A percentile compares a stretch with the other conserved stretches of the same genome.
Evolutionary conservation across 2,888 invertebrate species (phyloP).

Genomic region (Bombylius major): DNA sequence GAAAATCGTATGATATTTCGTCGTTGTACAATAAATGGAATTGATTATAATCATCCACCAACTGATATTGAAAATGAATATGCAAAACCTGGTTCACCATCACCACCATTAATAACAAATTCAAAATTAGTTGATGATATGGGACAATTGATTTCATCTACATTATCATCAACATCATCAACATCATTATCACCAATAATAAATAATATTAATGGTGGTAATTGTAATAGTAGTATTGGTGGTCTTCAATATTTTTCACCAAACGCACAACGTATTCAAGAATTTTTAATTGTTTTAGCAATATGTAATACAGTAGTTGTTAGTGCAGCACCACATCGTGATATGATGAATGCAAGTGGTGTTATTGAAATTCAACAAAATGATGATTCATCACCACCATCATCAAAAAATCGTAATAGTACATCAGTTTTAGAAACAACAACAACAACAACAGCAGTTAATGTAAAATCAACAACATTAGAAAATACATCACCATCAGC

Average conservation of each 20-base stretch:
- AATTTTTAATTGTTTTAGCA: constrained; percentile 82
- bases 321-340: constrained; percentile 64
- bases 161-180: constrained; percentile 13
- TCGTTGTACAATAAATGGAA: constrained; percentile 75
- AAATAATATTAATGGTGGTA: constrained; percentile 14
- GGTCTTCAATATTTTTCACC: constrained; percentile 30
- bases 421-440: background rate
- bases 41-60: constrained; percentile 76
- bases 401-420: constrained; percentile 16
- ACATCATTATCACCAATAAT: too few species aligned
- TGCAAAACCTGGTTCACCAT: constrained; percentile 37
- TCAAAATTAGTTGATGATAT: constrained; percentile 42
- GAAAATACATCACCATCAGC: background rate
- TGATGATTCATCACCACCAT: constrained; percentile 23
- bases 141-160: constrained; percentile 24
- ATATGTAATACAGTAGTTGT: constrained; percentile 96
- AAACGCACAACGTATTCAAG: constrained; percentile 66
- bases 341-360: constrained; percentile 57
- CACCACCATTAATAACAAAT: constrained; percentile 40
- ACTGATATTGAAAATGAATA: constrained; percentile 50
- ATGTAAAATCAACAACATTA: background rate
- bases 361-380: constrained; percentile 40
- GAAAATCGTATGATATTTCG: constrained; percentile 97
- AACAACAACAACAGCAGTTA: background rate
- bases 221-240: background rate